These are phyloP conservation scores for Brotula barbata DNA, from an alignment of 2,797 vertebrate genomes.

Conservation along the genomic window DNA sequence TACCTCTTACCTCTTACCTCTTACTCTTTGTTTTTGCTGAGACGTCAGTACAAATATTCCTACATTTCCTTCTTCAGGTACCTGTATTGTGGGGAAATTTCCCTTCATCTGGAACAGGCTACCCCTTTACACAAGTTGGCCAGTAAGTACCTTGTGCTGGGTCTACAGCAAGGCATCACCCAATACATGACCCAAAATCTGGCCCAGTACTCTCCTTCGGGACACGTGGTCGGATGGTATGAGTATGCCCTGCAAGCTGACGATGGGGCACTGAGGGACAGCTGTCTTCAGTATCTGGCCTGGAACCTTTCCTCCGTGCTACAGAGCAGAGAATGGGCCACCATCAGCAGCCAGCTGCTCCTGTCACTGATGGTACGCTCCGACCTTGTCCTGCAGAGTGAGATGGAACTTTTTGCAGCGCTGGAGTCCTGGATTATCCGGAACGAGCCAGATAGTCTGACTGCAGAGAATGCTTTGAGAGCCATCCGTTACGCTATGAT, in stretches of 20 bases:
- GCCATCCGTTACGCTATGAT: conserved; percentile 94
- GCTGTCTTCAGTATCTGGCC: conserved; percentile 89
- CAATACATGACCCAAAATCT: conserved; percentile 91
- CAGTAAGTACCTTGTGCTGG: conserved; percentile 84
- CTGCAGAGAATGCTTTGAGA: conserved; percentile 83
- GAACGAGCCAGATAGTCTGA: conserved; percentile 77
- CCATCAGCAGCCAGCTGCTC: conserved; percentile 84
- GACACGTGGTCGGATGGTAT: conserved; percentile 93
- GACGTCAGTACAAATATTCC: no score
- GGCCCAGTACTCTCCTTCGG: conserved; percentile 82
- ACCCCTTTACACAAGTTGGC: conserved; percentile 88
- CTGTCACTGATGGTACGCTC: conserved; percentile 88
- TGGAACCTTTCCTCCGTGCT: conserved; percentile 91
- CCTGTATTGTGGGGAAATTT: conserved; percentile 90
- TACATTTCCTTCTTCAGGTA: conserved; percentile 77
- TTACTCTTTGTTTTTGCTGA: no score
- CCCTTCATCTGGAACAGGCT: conserved; percentile 86
- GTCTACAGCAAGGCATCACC: conserved; percentile 85
- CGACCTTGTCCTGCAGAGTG: conserved; percentile 89
- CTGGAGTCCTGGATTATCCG: conserved; percentile 87
- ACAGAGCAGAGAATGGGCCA: conserved; percentile 84
- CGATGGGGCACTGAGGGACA: conserved; percentile 82
- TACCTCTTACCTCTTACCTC: no score
- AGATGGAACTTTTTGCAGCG: conserved; percentile 87
- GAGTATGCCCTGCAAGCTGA: conserved; percentile 84